phyloP scores from a whole-genome alignment of 2,113 vertebrate species.

The Thamnophis sirtalis region DNA sequence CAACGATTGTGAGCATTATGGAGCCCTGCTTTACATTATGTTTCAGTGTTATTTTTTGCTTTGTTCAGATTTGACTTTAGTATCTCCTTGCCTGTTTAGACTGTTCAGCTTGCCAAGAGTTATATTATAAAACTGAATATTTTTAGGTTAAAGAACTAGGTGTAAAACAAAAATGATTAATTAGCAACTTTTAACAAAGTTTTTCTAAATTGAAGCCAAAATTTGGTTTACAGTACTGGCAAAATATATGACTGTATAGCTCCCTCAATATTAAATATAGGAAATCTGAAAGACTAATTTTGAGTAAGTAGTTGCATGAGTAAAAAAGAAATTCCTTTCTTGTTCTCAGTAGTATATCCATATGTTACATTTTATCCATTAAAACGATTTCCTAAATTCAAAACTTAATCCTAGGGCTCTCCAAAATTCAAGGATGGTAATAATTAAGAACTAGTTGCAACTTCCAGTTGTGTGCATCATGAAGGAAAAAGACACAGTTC shows the following conservation, averaged over 20 bases:
- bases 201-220: conserved; percentile 26
- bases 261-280: conserved; percentile 53
- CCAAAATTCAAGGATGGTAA: background rate
- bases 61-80: conserved; percentile 34
- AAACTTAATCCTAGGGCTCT: background rate
- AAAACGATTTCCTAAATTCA: background rate
- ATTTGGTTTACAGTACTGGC: conserved; percentile 32
- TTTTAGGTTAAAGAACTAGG: conserved; percentile 32
- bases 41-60: conserved; percentile 39
- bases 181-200: conserved; percentile 24
- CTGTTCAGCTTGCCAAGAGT: conserved; percentile 38
- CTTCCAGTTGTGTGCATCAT: background rate
- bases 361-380: background rate
- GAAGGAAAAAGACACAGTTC: background rate
- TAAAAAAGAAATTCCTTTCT: background rate
- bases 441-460: background rate
- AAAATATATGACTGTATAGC: conserved; percentile 39
- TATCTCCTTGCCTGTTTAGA: conserved; percentile 42
- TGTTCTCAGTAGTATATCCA: background rate
- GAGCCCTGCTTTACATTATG: background rate
- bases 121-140: conserved; percentile 43
- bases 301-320: conserved; percentile 19
- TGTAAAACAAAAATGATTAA: conserved; percentile 33
- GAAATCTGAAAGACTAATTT: conserved; percentile 53
- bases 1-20: background rate